Conservation (phyloP, 1,140 invertebrate species). For the Heliconius himera region DNA sequence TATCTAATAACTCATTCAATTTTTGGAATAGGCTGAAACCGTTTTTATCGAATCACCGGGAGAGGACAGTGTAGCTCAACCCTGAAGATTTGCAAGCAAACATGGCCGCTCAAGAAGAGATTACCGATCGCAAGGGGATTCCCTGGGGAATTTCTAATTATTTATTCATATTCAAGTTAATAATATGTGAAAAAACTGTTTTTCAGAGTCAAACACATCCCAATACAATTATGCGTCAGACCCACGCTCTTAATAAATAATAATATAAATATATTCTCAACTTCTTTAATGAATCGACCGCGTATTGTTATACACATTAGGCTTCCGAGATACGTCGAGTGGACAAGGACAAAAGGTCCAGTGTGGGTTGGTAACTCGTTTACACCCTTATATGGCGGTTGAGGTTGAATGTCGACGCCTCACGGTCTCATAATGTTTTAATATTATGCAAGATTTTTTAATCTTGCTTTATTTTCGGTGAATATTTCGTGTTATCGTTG, state of each 20-base stretch:
- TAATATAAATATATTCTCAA: slow-evolving; percentile 15
- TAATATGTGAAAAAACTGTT: neutral
- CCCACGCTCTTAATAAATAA: slow-evolving; percentile 26
- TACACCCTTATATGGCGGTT: slow-evolving; percentile 53
- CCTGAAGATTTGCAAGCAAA: too few species aligned
- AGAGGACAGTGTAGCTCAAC: too few species aligned
- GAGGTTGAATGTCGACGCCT: slow-evolving; percentile 49
- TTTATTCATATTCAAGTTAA: neutral
- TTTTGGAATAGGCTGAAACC: too few species aligned
- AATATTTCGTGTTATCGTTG: neutral
- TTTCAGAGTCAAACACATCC: neutral
- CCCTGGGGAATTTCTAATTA: too few species aligned
- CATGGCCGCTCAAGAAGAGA: too few species aligned
- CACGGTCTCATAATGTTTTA: slow-evolving; percentile 42
- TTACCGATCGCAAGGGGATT: too few species aligned
- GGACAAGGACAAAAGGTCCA: slow-evolving; percentile 57
- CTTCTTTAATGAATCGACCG: slow-evolving; percentile 15
- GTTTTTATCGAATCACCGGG: too few species aligned
- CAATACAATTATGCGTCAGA: neutral
- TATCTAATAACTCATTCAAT: too few species aligned
- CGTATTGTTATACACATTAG: slow-evolving; percentile 29
- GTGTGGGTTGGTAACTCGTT: slow-evolving; percentile 58
- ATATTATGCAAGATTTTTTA: slow-evolving; percentile 31
- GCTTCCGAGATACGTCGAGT: slow-evolving; percentile 43
- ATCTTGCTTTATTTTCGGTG: neutral